Base-by-base conservation (phyloP, 2,113 vertebrate genomes). In the Pitta sordida region DNA sequence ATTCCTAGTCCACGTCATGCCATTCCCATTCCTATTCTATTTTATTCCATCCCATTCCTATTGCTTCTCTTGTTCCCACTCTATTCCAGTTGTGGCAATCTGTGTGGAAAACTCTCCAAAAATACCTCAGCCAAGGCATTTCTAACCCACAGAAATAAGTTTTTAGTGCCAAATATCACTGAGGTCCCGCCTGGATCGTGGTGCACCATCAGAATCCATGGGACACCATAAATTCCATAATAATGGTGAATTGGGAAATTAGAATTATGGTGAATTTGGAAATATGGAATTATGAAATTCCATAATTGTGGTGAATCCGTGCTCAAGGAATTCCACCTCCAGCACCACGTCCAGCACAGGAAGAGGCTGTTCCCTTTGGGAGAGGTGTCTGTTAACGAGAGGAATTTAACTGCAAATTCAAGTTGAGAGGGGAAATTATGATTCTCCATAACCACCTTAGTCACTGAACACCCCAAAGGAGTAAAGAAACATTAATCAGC, bases 401-500 rank as follows among this genome's bases (percentile, higher is more conserved):
- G 76, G 80, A 58, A 51, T 53, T 69, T 8, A 30, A 58, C 39
- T 62, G 58, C 62, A 79, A 93, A 94, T 88, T n/a, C 7, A 88
- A 76, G 27, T 23, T 34, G 83, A 93, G 75, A 83, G 88, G 56
- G 41, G 41, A 71, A 83, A 88, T 87, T 2, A 46, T 68, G 36
- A 90, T 88, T 80, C 23, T 64, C 75, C 64, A 0, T 71, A 60
- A 85, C 49, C 83, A 85, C 75, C 23, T 48, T 29, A 53, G 77
- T 69, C 49, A 26, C 5, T 3, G 80, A 88, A 22, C 49, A 5
- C 71, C 81, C 81, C 22, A 37, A 83, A 73, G 67, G 53, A 53
- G 76, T 76, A 30, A 84, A 62, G 53, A 73, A 46, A 27, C 53
- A 30, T 91, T 82, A 41, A 83, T 94, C 85, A 68, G 64, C n/a